Percentiles rank a stretch among this genome's conserved stretches.
These are phyloP conservation scores for Tricholaema leucomelas DNA, from an alignment of 2,113 vertebrate genomes.

Conservation along the genomic window DNA sequence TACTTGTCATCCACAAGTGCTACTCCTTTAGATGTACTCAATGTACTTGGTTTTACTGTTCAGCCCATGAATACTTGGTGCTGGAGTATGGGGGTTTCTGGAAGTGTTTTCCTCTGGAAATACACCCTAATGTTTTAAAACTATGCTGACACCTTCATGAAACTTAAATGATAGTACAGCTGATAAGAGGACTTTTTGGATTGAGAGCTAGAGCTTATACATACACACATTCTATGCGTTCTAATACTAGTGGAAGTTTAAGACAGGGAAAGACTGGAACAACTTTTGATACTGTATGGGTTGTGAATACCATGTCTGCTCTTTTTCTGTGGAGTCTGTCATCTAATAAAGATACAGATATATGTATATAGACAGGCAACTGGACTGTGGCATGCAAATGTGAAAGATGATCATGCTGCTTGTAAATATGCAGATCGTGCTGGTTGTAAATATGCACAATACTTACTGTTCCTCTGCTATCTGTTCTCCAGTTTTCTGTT, in stretches of 20 bases:
- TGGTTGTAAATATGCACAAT: neutral
- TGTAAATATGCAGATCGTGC: neutral
- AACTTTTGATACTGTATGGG: neutral
- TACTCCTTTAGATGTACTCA: neutral
- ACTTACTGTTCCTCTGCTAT: neutral
- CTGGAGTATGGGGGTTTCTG: neutral
- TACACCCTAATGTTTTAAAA: neutral
- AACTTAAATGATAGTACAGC: neutral
- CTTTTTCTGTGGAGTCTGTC: neutral
- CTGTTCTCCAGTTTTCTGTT: slow-evolving; percentile 5
- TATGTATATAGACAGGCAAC: neutral
- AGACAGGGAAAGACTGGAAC: neutral
- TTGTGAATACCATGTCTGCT: neutral
- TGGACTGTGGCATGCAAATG: neutral
- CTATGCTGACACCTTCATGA: neutral
- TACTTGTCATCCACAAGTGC: neutral
- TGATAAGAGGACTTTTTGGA: neutral
- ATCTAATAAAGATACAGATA: neutral
- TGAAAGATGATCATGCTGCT: neutral
- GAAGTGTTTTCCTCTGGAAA: neutral
- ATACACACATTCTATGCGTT: neutral
- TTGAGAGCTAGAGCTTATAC: neutral
- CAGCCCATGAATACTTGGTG: neutral
- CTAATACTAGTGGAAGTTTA: neutral
- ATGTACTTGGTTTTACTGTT: neutral